A percentile compares a stretch with the other conserved stretches of the same genome.
Conservation (phyloP, 2,113 vertebrate species). For the Mormoops blainvillei region DNA sequence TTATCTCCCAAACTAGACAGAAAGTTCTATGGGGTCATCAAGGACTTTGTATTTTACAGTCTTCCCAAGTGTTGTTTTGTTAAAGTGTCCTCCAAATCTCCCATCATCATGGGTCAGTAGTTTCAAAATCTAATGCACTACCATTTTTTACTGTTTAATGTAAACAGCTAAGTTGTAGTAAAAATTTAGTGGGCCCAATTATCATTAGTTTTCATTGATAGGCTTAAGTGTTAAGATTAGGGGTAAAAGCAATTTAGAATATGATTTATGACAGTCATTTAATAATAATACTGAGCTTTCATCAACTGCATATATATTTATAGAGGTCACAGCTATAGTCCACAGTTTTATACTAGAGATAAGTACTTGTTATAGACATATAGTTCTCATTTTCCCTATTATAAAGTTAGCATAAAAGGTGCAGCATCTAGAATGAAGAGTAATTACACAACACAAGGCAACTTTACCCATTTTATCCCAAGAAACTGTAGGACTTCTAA, state of each 20-base stretch:
- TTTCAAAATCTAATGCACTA: constrained; percentile 10
- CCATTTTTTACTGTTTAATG: neutral
- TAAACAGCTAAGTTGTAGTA: neutral
- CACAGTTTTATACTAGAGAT: neutral
- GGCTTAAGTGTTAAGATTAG: neutral
- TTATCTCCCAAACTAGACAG: neutral
- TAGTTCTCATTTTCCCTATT: neutral
- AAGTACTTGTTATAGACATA: neutral
- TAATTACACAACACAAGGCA: neutral
- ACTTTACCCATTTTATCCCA: neutral
- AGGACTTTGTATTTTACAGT: neutral
- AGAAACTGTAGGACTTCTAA: neutral
- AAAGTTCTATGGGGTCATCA: neutral
- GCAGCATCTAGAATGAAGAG: neutral
- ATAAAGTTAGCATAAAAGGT: constrained; percentile 1
- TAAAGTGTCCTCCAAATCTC: neutral
- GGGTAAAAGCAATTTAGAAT: neutral
- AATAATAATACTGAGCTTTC: neutral
- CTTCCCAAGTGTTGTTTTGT: neutral
- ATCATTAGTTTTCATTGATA: neutral
- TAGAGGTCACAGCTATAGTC: neutral
- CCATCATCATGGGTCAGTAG: neutral
- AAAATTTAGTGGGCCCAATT: neutral
- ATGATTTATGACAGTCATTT: neutral
- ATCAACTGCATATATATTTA: neutral